Conservation (phyloP, 2,113 vertebrate species). For the Sinocyclocheilus grahami region DNA sequence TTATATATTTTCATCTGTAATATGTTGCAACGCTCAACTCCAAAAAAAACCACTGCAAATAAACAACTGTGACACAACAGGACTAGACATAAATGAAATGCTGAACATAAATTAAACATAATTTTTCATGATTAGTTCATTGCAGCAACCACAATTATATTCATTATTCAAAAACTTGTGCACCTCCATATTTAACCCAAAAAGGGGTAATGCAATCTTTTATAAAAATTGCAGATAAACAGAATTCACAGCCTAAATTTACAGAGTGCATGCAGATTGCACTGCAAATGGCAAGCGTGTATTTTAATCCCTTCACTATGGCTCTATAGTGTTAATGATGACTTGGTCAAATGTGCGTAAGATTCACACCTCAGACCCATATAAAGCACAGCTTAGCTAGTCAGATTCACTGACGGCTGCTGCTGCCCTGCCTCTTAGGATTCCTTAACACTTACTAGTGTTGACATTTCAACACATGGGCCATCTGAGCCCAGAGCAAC, state of each 20-base stretch:
- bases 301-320: conserved; percentile 44
- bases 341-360: conserved; percentile 45
- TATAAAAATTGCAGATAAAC: no score
- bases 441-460: conserved; percentile 33
- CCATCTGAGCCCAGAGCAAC: conserved; percentile 34
- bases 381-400: conserved; percentile 48
- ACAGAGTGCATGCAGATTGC: not conserved
- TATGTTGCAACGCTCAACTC: no score
- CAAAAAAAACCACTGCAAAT: no score
- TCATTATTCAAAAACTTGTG: no score
- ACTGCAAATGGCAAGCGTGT: not conserved
- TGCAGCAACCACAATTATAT: no score
- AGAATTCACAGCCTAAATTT: not conserved
- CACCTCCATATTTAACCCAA: no score
- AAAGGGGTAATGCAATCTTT: no score
- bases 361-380: conserved; percentile 56
- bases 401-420: not conserved
- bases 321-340: conserved; percentile 46
- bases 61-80: no score
- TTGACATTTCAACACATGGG: conserved; percentile 50
- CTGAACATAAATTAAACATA: no score
- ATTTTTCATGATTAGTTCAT: no score
- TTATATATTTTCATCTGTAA: no score
- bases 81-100: no score
- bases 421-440: conserved; percentile 8